Evolutionary conservation across 2,888 invertebrate species (phyloP).

Genomic region (Athrips mouffetella): DNA sequence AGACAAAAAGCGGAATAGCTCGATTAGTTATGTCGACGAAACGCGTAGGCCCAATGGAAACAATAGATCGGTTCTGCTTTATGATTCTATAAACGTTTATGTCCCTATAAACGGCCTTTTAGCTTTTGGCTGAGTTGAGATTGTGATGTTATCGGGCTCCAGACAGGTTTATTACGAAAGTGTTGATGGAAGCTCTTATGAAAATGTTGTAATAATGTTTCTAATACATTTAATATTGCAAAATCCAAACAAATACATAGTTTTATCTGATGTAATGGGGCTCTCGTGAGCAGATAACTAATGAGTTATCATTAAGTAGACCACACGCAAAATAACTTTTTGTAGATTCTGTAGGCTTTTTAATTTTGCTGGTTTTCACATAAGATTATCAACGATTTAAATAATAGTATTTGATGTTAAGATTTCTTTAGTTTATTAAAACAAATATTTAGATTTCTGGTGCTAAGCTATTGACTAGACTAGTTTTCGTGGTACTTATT

Average conservation of each 20-base stretch:
- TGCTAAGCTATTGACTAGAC: too few species aligned
- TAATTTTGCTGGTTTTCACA: too few species aligned
- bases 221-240: conserved; percentile 35
- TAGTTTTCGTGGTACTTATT: too few species aligned
- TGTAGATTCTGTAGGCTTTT: too few species aligned
- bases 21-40: conserved; percentile 68
- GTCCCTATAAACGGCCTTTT: conserved; percentile 71
- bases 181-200: conserved; percentile 51
- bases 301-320: conserved; percentile 2
- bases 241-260: conserved; percentile 1
- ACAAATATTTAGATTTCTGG: too few species aligned
- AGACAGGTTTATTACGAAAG: conserved; percentile 67
- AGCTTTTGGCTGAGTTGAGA: conserved; percentile 63
- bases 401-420: too few species aligned
- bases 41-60: conserved; percentile 67
- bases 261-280: not conserved
- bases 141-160: conserved; percentile 64
- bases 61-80: conserved; percentile 74
- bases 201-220: conserved; percentile 38
- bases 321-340: conserved; percentile 1
- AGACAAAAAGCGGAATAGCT: conserved; percentile 71
- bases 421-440: not conserved
- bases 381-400: too few species aligned
- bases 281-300: conserved; percentile 1
- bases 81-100: conserved; percentile 77